Percentiles rank a stretch among this genome's conserved stretches.
Conservation (phyloP, 2,113 vertebrate species). For the Steatornis caripensis region DNA sequence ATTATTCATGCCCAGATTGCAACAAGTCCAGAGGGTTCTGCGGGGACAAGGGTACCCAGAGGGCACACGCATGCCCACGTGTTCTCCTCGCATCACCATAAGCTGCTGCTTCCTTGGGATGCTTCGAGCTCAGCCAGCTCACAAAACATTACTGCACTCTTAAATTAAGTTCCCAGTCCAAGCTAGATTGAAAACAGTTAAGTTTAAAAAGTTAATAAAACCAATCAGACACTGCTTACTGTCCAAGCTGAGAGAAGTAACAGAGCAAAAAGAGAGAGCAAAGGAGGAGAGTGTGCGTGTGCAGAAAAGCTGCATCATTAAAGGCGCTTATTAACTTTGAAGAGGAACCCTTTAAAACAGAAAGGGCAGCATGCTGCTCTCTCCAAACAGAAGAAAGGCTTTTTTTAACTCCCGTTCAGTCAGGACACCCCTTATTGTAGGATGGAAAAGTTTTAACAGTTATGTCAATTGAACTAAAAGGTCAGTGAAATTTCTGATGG, state of each 20-base stretch:
- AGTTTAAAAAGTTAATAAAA: not conserved
- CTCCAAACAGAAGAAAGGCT: not conserved
- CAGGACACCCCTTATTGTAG: not conserved
- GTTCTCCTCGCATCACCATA: not conserved
- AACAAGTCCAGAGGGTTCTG: not conserved
- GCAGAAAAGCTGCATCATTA: too few relatives aligned
- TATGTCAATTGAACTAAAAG: not conserved
- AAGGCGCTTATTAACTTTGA: not conserved
- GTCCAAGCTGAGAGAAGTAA: not conserved
- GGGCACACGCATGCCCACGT: rapidly evolving
- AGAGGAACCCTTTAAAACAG: not conserved
- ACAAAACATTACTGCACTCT: not conserved
- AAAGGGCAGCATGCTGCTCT: not conserved
- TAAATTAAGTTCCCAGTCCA: not conserved
- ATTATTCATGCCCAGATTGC: not conserved
- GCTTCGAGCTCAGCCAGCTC: not conserved
- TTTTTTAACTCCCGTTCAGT: not conserved
- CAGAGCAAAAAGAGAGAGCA: not conserved
- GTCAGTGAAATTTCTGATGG: not conserved
- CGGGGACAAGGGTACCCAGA: not conserved
- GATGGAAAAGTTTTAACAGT: not conserved
- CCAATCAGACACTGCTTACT: not conserved
- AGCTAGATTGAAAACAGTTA: not conserved
- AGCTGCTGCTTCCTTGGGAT: not conserved
- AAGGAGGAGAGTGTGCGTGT: rapidly evolving